Base-by-base conservation (phyloP, 2,888 invertebrate species). In the Pheosia gnoma region DNA sequence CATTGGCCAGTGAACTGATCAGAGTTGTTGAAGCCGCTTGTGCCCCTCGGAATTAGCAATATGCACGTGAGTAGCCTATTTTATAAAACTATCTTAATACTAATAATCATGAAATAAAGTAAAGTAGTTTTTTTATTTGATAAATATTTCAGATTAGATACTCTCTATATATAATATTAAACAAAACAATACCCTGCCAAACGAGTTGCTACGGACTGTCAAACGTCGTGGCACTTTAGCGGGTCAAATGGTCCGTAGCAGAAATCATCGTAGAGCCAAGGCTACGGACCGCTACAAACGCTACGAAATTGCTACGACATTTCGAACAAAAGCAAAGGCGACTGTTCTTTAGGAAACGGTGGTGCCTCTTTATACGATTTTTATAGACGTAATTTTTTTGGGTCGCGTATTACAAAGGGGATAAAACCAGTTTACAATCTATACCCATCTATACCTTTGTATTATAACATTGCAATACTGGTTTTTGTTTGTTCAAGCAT, bases 161-260 rank as follows among this genome's bases (percentile, higher is more conserved):
- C 25, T 25, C 25, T 25, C 25, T 25, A 25, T 47, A n/a, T 47
- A 47, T 47, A 47, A 47, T 47, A n/a, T 11, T 47, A 47, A n/a
- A 47, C 47, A 47, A n/a, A 47, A n/a, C 1, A 47, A 47, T n/a
- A 47, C 47, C 4, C n/a, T 47, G 47, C 11, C 47, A n/a, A n/a
- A 25, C 25, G 25, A 63, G 67, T 67, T 65, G 62, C 63, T 65
- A 59, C 63, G 59, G 59, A 65, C 56, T 65, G 71, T 68, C 66
- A 73, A 57, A 54, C 39, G n/a, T 38, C 53, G 58, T 61, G 59
- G 63, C 59, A 52, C 63, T 56, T 60, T 61, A 62, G 58, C 62
- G 55, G 63, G 64, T 65, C 61, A 72, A 72, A 72, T 63, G 68
- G 59, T 59, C 68, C 71, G 73, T 66, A 72, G 68, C 60, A 43